phyloP scores from a whole-genome alignment of 2,888 invertebrate genomes.

The Leptopilina myrica region DNA sequence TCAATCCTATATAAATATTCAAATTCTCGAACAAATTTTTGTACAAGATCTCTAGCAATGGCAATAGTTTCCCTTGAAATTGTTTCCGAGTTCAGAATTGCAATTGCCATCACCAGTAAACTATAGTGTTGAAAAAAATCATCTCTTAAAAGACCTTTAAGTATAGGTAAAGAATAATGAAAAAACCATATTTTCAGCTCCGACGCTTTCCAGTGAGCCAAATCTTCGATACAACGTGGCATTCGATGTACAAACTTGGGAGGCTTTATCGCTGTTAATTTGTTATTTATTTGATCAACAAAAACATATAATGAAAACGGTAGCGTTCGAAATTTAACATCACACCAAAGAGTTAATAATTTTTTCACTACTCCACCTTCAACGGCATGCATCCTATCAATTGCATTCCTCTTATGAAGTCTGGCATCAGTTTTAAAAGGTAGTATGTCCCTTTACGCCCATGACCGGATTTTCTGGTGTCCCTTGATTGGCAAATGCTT shows the following conservation, averaged over 20 bases:
- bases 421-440: conserved; percentile 46
- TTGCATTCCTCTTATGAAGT: conserved; percentile 47
- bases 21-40: conserved; percentile 48
- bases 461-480: conserved; percentile 39
- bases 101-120: conserved; percentile 16
- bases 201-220: conserved; percentile 52
- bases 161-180: conserved; percentile 48
- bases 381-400: conserved; percentile 52
- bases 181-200: conserved; percentile 49
- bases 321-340: conserved; percentile 30
- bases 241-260: conserved; percentile 53
- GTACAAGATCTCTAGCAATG: conserved; percentile 35
- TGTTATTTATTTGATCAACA: conserved; percentile 45
- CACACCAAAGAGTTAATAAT: conserved; percentile 46
- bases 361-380: conserved; percentile 49
- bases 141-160: conserved; percentile 43
- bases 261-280: conserved; percentile 49
- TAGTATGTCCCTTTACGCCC: conserved; percentile 45
- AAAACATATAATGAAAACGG: conserved; percentile 47
- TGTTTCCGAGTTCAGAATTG: conserved; percentile 40
- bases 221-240: conserved; percentile 47
- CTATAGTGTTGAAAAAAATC: conserved; percentile 47
- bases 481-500: conserved; percentile 44
- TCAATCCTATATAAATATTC: conserved; percentile 46
- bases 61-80: conserved; percentile 37